A percentile compares a stretch with the other conserved stretches of the same genome.
Conservation (phyloP, 30 jellyfish, hydroid and myxozoan genomes). For the Pelagia noctiluca region DNA sequence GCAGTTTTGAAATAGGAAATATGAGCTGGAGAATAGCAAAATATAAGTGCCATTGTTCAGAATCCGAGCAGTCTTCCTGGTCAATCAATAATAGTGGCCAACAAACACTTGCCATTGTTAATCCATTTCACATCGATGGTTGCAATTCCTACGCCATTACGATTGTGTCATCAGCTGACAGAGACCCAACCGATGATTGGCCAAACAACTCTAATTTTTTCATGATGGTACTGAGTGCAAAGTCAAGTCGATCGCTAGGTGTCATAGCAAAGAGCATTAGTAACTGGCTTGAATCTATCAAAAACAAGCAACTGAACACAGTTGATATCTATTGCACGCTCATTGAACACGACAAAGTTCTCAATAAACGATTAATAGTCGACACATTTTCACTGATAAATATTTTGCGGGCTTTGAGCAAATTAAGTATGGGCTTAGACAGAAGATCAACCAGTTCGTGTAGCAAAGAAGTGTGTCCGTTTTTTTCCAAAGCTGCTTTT, state of each 20-base stretch:
- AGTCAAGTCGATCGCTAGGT: constrained; percentile 36
- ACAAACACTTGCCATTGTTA: constrained; percentile 56
- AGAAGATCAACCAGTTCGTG: constrained; percentile 5
- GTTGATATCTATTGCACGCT: constrained; percentile 40
- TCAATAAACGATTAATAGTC: constrained; percentile 33
- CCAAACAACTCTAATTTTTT: background rate
- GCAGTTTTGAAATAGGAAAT: too few species aligned
- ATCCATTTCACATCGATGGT: constrained; percentile 66
- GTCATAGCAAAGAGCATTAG: constrained; percentile 38
- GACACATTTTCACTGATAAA: background rate
- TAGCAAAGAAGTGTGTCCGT: constrained; percentile 5
- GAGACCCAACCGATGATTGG: background rate
- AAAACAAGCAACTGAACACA: constrained; percentile 2
- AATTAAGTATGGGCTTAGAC: constrained; percentile 12
- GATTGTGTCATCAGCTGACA: too few species aligned
- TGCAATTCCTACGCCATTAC: constrained; percentile 47
- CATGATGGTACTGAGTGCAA: constrained; percentile 38
- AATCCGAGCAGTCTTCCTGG: constrained; percentile 21
- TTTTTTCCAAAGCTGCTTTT: constrained; percentile 30
- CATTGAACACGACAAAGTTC: constrained; percentile 44
- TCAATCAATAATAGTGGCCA: background rate
- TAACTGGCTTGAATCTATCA: constrained; percentile 11
- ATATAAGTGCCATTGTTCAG: constrained; percentile 14
- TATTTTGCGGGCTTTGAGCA: background rate
- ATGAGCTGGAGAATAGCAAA: too few species aligned